A percentile compares a stretch with the other conserved stretches of the same genome.
phyloP scores from a whole-genome alignment of 2,888 invertebrate genomes.

The Notocelia uddmanniana region DNA sequence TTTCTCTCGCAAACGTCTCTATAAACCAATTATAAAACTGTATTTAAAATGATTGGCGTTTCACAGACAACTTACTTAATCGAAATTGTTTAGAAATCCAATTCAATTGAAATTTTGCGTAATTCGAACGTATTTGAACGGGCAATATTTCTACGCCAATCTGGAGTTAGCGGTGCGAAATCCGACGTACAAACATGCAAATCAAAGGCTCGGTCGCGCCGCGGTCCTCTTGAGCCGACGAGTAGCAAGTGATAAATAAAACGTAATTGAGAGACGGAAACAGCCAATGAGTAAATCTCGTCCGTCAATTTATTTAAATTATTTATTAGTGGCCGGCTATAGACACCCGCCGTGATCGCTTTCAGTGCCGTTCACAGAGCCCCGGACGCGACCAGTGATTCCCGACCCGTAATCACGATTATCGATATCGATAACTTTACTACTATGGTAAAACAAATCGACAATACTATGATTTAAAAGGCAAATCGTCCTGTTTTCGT shows the following conservation, averaged over 20 bases:
- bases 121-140: slow-evolving; percentile 24
- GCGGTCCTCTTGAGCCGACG: slow-evolving; percentile 69
- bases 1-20: slow-evolving; percentile 20
- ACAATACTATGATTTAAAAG: neutral
- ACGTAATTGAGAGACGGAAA: slow-evolving; percentile 85
- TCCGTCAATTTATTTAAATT: slow-evolving; percentile 86
- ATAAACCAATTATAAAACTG: slow-evolving; percentile 19
- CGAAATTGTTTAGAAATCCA: slow-evolving; percentile 23
- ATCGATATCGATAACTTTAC: slow-evolving; percentile 55
- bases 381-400: slow-evolving; percentile 74
- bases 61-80: slow-evolving; percentile 34
- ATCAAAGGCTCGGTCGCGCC: slow-evolving; percentile 56
- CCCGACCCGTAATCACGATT: slow-evolving; percentile 49
- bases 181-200: slow-evolving; percentile 49
- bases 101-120: slow-evolving; percentile 25
- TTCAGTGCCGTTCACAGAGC: slow-evolving; percentile 77
- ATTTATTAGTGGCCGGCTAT: slow-evolving; percentile 85
- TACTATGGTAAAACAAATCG: slow-evolving; percentile 32
- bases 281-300: slow-evolving; percentile 86
- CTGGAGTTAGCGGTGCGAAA: slow-evolving; percentile 34
- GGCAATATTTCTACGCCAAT: slow-evolving; percentile 29
- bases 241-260: slow-evolving; percentile 85
- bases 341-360: slow-evolving; percentile 84
- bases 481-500: neutral
- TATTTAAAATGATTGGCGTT: slow-evolving; percentile 28